Conservation (phyloP, 2,888 invertebrate genomes). For the Troglohyphantes excavatus region DNA sequence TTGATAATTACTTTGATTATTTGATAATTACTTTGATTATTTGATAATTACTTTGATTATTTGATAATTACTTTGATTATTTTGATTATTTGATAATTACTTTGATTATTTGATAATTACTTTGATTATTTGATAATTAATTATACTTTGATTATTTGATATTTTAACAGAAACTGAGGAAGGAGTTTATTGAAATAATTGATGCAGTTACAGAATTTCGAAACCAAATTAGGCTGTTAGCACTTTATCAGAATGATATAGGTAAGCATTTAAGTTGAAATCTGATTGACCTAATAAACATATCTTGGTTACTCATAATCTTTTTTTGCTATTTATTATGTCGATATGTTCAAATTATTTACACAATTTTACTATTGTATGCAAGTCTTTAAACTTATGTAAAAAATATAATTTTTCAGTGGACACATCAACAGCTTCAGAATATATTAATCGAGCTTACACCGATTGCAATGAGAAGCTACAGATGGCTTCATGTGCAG, state of each 20-base stretch:
- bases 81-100: too few species aligned
- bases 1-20: too few species aligned
- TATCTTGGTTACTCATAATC: too few species aligned
- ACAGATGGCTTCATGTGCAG: not conserved
- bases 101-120: too few species aligned
- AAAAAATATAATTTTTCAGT: too few species aligned
- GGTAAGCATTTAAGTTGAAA: conserved; percentile 5
- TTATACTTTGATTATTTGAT: not conserved
- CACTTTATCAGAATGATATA: conserved; percentile 25
- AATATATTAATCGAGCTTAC: conserved; percentile 23
- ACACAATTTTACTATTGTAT: not conserved
- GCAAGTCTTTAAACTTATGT: too few species aligned
- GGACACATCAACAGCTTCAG: not conserved
- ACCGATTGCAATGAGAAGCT: not conserved
- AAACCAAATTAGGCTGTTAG: conserved; percentile 49
- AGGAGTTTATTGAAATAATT: conserved; percentile 28
- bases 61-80: too few species aligned
- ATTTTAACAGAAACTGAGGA: conserved; percentile 39
- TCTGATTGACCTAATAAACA: too few species aligned
- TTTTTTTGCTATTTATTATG: too few species aligned
- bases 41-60: too few species aligned
- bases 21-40: too few species aligned
- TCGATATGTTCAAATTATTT: not conserved
- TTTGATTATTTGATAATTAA: too few species aligned
- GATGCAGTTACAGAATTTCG: conserved; percentile 63